Percentiles rank a stretch among this genome's conserved stretches.
Conservation (phyloP, 2,888 invertebrate genomes). For the Argyra leucocephala region DNA sequence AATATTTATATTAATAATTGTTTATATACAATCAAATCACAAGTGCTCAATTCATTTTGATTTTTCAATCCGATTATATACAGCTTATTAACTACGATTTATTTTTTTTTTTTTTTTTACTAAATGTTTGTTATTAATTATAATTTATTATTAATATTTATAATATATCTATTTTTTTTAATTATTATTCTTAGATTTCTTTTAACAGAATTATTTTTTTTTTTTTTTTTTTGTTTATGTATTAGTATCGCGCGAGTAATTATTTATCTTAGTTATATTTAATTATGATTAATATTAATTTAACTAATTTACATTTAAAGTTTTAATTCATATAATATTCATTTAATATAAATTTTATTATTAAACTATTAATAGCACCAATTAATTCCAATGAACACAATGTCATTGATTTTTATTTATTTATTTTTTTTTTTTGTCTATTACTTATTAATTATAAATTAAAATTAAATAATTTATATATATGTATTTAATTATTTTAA, state of each 20-base stretch:
- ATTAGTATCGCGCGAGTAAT: constrained; percentile 20
- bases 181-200: constrained; percentile 15
- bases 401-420: constrained; percentile 1
- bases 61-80: constrained; percentile 25
- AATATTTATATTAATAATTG: neutral
- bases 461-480: too few relatives aligned
- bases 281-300: too few relatives aligned
- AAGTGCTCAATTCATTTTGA: constrained; percentile 28
- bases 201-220: constrained; percentile 9
- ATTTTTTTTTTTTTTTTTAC: constrained; percentile 7
- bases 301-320: too few relatives aligned
- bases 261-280: constrained; percentile 17
- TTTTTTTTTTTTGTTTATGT: constrained; percentile 13
- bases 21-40: constrained; percentile 32
- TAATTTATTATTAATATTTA: constrained; percentile 16
- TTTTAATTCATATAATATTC: neutral
- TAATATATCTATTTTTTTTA: constrained; percentile 12
- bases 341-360: neutral
- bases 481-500: too few relatives aligned
- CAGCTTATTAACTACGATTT: constrained; percentile 21
- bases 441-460: too few relatives aligned
- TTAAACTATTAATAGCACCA: constrained; percentile 1
- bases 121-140: constrained; percentile 15
- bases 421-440: neutral
- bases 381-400: constrained; percentile 6